These are phyloP conservation scores for Discoglossus pictus DNA, from an alignment of 2,797 vertebrate genomes.

Conservation along the genomic window DNA sequence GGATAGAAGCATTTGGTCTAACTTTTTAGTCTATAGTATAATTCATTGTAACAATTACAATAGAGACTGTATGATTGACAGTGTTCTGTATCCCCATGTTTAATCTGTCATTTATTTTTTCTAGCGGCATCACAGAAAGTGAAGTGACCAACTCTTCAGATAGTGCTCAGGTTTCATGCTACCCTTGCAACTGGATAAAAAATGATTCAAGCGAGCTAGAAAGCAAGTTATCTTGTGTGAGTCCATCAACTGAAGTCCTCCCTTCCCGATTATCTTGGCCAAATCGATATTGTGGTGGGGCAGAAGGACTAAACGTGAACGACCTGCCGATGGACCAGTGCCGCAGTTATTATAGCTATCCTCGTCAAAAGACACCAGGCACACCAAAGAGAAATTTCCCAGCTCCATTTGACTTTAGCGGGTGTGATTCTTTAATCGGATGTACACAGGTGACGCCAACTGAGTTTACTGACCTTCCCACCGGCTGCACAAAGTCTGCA, in stretches of 20 bases:
- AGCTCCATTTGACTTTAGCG: slow-evolving; percentile 79
- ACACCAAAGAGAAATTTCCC: slow-evolving; percentile 84
- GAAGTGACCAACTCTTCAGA: slow-evolving; percentile 73
- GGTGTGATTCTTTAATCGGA: slow-evolving; percentile 59
- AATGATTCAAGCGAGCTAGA: slow-evolving; percentile 68
- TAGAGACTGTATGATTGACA: too few relatives aligned
- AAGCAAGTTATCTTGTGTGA: slow-evolving; percentile 66
- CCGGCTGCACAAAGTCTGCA: slow-evolving; percentile 84
- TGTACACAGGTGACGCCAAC: slow-evolving; percentile 60
- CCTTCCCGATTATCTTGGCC: slow-evolving; percentile 91
- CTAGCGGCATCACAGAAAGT: slow-evolving; percentile 75
- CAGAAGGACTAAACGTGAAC: slow-evolving; percentile 72
- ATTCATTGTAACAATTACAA: too few relatives aligned
- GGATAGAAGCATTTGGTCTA: too few relatives aligned
- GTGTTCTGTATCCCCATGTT: too few relatives aligned
- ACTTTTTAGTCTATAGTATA: too few relatives aligned
- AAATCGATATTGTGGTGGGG: slow-evolving; percentile 80
- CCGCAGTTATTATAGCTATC: slow-evolving; percentile 93
- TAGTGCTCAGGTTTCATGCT: slow-evolving; percentile 76
- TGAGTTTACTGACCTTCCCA: slow-evolving; percentile 60
- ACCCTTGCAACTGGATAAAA: slow-evolving; percentile 81
- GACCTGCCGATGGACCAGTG: slow-evolving; percentile 81
- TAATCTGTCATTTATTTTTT: slow-evolving; percentile 54
- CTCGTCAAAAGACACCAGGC: slow-evolving; percentile 86
- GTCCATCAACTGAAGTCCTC: slow-evolving; percentile 69